Conservation (phyloP, 2,797 vertebrate genomes). For the Monodelphis domestica region DNA sequence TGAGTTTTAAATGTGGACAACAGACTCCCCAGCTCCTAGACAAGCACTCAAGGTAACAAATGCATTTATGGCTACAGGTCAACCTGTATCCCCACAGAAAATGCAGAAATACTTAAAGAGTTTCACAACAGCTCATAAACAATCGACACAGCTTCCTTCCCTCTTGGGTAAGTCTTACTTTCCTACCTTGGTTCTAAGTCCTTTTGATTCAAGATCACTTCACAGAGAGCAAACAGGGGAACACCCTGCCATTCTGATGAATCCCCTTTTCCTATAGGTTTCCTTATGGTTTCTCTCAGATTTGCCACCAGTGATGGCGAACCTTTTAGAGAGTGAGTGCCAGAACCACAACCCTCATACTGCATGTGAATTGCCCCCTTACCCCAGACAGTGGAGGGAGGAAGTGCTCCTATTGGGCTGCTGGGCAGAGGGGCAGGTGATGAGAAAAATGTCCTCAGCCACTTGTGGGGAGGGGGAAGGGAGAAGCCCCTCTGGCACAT, state of each 20-base stretch:
- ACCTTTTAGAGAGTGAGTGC: too few relatives aligned
- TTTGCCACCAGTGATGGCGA: not conserved
- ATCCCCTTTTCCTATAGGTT: not conserved
- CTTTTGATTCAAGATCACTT: not conserved
- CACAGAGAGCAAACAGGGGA: not conserved
- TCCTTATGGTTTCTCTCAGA: not conserved
- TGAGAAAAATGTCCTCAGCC: too few relatives aligned
- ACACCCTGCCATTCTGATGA: not conserved
- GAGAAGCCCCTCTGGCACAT: too few relatives aligned
- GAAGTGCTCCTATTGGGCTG: too few relatives aligned
- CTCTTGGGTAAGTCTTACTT: not conserved
- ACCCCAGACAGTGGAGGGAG: too few relatives aligned
- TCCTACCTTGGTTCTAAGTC: not conserved
- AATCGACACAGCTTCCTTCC: not conserved
- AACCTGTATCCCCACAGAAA: not conserved
- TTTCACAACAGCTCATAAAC: not conserved
- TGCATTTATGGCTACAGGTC: not conserved
- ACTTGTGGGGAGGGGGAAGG: too few relatives aligned
- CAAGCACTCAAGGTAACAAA: not conserved
- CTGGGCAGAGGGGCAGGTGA: too few relatives aligned
- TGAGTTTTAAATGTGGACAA: not conserved
- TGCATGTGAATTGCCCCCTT: too few relatives aligned
- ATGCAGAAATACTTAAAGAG: not conserved
- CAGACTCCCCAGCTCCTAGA: not conserved
- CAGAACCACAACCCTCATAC: too few relatives aligned